Conservation (phyloP, 2,888 invertebrate species). For the Rambutsinella grinnellia region DNA sequence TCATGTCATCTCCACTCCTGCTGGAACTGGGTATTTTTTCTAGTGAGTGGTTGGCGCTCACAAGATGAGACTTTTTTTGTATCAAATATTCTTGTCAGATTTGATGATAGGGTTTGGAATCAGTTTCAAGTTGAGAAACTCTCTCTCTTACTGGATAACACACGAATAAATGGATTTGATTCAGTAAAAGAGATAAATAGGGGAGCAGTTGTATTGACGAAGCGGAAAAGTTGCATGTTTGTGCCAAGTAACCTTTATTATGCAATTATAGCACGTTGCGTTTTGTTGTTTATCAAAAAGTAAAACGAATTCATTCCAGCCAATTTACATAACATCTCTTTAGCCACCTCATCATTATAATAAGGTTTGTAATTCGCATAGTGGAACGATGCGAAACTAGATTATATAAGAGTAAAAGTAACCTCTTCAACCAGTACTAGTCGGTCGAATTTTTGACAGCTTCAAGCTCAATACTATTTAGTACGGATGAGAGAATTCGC, state of each 20-base stretch:
- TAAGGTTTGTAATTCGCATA: too few species aligned
- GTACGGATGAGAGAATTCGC: too few species aligned
- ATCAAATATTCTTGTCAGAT: not conserved
- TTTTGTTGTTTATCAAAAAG: not conserved
- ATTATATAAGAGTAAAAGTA: too few species aligned
- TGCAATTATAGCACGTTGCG: not conserved
- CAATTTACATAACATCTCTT: not conserved
- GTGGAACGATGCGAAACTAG: too few species aligned
- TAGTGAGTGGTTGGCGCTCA: not conserved
- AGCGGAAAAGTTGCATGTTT: not conserved
- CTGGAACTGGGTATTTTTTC: not conserved
- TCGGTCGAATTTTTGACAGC: too few species aligned
- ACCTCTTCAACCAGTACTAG: too few species aligned
- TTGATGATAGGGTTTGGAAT: not conserved
- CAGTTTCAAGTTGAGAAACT: too few species aligned
- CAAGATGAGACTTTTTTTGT: too few species aligned
- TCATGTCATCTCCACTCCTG: constrained; percentile 3
- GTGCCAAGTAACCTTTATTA: not conserved
- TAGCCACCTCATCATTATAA: not conserved
- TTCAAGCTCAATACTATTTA: too few species aligned
- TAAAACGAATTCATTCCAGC: not conserved
- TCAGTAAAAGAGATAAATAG: not conserved
- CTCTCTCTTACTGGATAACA: too few species aligned
- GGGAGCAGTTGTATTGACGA: not conserved
- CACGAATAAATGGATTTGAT: too few species aligned